A percentile compares a stretch with the other conserved stretches of the same genome.
Evolutionary conservation across 37 sponge, comb jelly and placozoan species (phyloP).

Genomic region (Diacarnus erythraeanus): DNA sequence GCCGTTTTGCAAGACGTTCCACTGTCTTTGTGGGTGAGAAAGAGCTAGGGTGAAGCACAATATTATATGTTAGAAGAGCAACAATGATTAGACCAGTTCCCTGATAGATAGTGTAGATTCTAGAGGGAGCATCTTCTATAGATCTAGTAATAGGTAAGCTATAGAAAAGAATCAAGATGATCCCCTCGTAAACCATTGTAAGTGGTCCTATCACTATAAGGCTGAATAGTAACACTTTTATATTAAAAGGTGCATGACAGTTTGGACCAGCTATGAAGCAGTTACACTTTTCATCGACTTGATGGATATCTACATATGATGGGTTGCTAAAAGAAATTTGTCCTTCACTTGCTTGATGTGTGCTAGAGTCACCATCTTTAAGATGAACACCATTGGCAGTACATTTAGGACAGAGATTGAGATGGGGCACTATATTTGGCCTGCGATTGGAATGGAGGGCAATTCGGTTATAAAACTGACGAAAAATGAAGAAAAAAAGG

Average conservation of each 20-base stretch:
- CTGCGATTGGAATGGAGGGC: not conserved
- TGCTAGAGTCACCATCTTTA: not conserved
- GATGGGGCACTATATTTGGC: not conserved
- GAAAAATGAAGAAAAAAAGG: conserved; percentile 16
- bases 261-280: not conserved
- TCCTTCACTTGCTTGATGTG: not conserved
- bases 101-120: conserved; percentile 25
- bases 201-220: conserved; percentile 12
- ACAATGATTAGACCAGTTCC: conserved; percentile 32
- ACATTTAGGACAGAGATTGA: not conserved
- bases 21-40: conserved; percentile 15
- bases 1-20: conserved; percentile 11
- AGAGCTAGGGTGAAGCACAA: conserved; percentile 13
- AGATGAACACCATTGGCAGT: not conserved
- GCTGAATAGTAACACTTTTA: not conserved
- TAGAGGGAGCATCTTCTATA: conserved; percentile 21
- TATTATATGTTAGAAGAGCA: conserved; percentile 26
- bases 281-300: not conserved
- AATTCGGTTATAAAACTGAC: conserved; percentile 18
- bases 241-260: conserved; percentile 12
- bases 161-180: conserved; percentile 21
- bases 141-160: conserved; percentile 21
- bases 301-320: not conserved
- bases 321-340: too few relatives aligned
- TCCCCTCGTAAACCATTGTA: conserved; percentile 11